Conservation (phyloP, 2,797 vertebrate species). For the Lophius americanus region DNA sequence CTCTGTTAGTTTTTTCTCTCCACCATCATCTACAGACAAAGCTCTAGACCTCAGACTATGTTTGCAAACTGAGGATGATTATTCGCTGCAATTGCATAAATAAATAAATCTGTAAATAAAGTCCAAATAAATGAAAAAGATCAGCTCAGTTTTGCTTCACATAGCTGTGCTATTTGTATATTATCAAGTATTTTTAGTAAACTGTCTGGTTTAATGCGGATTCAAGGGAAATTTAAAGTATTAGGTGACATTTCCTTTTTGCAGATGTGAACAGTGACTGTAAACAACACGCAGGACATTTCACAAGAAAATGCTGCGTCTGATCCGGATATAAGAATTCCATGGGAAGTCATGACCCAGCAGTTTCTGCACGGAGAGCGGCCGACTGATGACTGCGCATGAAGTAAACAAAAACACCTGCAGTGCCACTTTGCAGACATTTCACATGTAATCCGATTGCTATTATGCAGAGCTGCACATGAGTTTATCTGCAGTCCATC, state of each 20-base stretch:
- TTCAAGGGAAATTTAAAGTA: not conserved
- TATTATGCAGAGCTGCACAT: too few species aligned
- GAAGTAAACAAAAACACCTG: slow-evolving; percentile 51
- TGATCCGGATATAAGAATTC: not conserved
- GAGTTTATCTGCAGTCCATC: too few species aligned
- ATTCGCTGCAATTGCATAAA: not conserved
- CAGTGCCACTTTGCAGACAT: slow-evolving; percentile 71
- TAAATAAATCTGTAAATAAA: not conserved
- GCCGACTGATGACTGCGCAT: slow-evolving; percentile 58
- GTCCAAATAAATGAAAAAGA: not conserved
- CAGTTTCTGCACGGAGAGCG: slow-evolving; percentile 42
- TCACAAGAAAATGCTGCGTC: not conserved
- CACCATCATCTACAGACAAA: slow-evolving; percentile 30
- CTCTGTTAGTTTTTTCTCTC: not conserved
- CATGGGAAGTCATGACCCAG: slow-evolving; percentile 61
- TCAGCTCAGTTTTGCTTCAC: slow-evolving; percentile 1
- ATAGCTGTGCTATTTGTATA: not conserved
- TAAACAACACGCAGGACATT: not conserved
- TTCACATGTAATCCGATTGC: slow-evolving; percentile 10
- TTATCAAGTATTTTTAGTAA: too few species aligned
- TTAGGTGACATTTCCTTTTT: not conserved
- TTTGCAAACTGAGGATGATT: slow-evolving; percentile 16
- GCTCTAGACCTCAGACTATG: slow-evolving; percentile 25
- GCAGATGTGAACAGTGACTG: not conserved
- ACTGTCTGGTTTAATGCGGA: too few species aligned